Evolutionary conservation across 1,140 invertebrate genomes (phyloP).

Genomic region (Lordiphosa clarofinis): DNA sequence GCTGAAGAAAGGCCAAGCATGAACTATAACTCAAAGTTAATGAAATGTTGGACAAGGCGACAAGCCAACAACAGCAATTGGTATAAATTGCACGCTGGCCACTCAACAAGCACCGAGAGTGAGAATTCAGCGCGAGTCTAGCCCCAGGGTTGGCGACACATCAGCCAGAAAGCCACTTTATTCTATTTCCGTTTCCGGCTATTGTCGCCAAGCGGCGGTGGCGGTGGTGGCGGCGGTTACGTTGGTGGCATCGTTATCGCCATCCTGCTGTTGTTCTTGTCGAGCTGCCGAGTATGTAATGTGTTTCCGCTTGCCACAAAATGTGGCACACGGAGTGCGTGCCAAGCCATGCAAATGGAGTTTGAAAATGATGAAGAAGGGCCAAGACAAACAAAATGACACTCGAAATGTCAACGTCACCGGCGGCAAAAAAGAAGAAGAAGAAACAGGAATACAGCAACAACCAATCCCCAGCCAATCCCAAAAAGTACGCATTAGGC

Average conservation of each 20-base stretch:
- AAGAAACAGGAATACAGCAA: no score
- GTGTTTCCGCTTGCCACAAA: slow-evolving; percentile 70
- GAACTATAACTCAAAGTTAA: slow-evolving; percentile 50
- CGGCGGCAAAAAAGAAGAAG: slow-evolving; percentile 6
- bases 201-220: slow-evolving; percentile 39
- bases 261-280: slow-evolving; percentile 35
- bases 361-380: slow-evolving; percentile 21
- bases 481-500: no score
- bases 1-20: slow-evolving; percentile 22
- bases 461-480: no score
- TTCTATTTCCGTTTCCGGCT: slow-evolving; percentile 75
- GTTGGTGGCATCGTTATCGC: slow-evolving; percentile 5
- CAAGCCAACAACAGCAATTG: slow-evolving; percentile 35
- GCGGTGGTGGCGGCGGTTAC: background rate
- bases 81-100: slow-evolving; percentile 49
- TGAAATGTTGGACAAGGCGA: slow-evolving; percentile 54
- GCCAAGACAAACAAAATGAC: slow-evolving; percentile 44
- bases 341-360: slow-evolving; percentile 41
- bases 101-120: slow-evolving; percentile 1
- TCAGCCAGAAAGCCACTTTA: slow-evolving; percentile 70
- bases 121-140: slow-evolving; percentile 1
- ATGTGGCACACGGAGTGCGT: slow-evolving; percentile 56
- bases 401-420: slow-evolving; percentile 70
- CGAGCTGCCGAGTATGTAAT: slow-evolving; percentile 73
- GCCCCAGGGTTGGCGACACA: slow-evolving; percentile 31